phyloP scores from a whole-genome alignment of 2,113 vertebrate genomes.

The Channa argus region DNA sequence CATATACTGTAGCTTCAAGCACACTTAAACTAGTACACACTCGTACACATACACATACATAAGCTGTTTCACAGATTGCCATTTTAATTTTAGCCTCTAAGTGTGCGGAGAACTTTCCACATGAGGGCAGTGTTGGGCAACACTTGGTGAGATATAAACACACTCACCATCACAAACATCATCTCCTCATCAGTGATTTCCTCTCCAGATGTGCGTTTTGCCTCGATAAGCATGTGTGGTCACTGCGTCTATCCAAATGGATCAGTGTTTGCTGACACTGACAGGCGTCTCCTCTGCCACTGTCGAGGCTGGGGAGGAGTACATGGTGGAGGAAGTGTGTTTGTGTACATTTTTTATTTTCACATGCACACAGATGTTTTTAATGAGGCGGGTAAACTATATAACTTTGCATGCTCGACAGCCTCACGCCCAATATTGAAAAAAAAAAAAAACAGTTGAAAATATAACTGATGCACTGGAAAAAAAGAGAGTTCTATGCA shows the following conservation, averaged over 20 bases:
- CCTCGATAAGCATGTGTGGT: not conserved
- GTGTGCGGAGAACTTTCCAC: not conserved
- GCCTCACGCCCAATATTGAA: too few species aligned
- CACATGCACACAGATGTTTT: not conserved
- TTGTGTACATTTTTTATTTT: not conserved
- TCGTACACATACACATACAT: too few species aligned
- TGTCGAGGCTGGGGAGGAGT: too few species aligned
- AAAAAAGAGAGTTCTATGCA: too few species aligned
- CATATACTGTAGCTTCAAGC: too few species aligned
- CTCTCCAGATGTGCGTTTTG: not conserved
- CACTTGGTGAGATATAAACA: not conserved
- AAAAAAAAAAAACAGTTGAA: too few species aligned
- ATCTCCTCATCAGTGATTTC: not conserved
- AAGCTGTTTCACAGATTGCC: too few species aligned
- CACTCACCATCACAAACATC: not conserved
- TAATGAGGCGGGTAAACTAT: not conserved
- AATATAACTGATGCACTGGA: too few species aligned
- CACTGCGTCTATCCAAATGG: not conserved
- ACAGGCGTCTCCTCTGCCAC: not conserved
- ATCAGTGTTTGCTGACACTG: slow-evolving; percentile 5
- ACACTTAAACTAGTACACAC: too few species aligned
- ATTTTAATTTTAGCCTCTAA: not conserved
- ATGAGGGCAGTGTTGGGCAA: slow-evolving; percentile 14
- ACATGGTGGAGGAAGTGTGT: not conserved
- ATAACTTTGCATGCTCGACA: too few species aligned